These are phyloP conservation scores for Colossoma macropomum DNA, from an alignment of 2,113 vertebrate genomes.

Conservation along the genomic window DNA sequence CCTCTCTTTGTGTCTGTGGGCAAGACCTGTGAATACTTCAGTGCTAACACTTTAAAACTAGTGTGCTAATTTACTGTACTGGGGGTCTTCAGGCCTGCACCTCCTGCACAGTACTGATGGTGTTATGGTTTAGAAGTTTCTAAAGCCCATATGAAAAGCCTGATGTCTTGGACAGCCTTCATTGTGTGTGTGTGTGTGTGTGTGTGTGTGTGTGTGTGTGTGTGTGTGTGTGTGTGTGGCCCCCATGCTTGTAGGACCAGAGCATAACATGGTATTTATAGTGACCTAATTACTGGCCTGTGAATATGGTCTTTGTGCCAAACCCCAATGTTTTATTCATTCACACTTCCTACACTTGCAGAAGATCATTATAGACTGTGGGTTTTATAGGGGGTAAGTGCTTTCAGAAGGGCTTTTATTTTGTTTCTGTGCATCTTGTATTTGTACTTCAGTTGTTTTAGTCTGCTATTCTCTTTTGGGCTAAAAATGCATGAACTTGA, in stretches of 20 bases:
- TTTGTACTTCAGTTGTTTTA: too few species aligned
- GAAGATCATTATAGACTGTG: background rate
- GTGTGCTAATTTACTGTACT: background rate
- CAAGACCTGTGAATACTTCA: background rate
- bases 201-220: too few species aligned
- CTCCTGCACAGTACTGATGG: background rate
- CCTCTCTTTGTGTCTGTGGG: background rate
- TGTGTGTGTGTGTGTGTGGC: too few species aligned
- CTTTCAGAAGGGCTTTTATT: background rate
- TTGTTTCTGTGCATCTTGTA: background rate
- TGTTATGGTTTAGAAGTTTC: slow-evolving; percentile 26
- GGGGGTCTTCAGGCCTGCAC: background rate
- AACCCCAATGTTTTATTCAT: slow-evolving; percentile 26
- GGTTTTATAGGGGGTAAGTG: background rate
- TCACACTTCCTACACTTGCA: slow-evolving; percentile 2
- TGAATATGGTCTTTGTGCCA: slow-evolving; percentile 55
- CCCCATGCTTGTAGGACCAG: slow-evolving; percentile 1
- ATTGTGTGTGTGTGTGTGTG: too few species aligned
- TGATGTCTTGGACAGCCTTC: too few species aligned
- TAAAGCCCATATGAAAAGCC: slow-evolving; percentile 30
- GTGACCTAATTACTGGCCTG: slow-evolving; percentile 35
- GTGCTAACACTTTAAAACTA: background rate
- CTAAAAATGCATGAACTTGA: too few species aligned
- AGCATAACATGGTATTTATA: slow-evolving; percentile 39
- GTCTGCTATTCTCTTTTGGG: too few species aligned